Conservation (phyloP, 2,797 vertebrate species). For the Eurystomus glaucurus region DNA sequence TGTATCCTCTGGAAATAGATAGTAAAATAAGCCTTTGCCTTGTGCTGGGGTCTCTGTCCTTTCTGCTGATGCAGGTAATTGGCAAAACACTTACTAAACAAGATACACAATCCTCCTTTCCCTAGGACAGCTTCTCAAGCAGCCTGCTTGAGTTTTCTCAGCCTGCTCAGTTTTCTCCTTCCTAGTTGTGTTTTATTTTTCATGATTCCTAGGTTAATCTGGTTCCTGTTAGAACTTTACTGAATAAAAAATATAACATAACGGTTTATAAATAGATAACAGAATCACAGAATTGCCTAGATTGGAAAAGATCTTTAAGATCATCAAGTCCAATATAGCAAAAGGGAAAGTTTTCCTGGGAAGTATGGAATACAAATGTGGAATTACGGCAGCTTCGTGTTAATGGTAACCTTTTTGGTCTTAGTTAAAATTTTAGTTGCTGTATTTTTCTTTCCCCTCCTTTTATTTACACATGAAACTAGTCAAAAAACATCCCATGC, state of each 20-base stretch:
- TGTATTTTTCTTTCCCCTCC: background rate
- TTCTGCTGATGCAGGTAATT: too few relatives aligned
- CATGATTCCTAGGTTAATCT: background rate
- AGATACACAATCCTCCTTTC: background rate
- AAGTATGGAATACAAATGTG: background rate
- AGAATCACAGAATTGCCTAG: too few relatives aligned
- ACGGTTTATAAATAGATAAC: background rate
- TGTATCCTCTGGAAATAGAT: too few relatives aligned
- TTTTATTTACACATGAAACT: background rate
- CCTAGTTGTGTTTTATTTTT: background rate
- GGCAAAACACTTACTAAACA: background rate
- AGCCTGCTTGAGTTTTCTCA: background rate
- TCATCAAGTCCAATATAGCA: background rate
- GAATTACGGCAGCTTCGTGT: background rate
- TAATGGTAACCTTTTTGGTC: fast-evolving
- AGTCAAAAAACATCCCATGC: background rate
- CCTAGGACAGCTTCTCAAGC: background rate
- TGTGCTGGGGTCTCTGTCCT: too few relatives aligned
- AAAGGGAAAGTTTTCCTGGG: background rate
- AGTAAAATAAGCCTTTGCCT: too few relatives aligned
- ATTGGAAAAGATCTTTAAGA: too few relatives aligned
- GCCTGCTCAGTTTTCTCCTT: background rate
- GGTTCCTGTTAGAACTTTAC: background rate
- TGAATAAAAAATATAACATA: background rate
- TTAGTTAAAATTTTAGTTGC: background rate